Conservation (phyloP, 2,888 invertebrate species). For the Dinocampus coccinellae region DNA sequence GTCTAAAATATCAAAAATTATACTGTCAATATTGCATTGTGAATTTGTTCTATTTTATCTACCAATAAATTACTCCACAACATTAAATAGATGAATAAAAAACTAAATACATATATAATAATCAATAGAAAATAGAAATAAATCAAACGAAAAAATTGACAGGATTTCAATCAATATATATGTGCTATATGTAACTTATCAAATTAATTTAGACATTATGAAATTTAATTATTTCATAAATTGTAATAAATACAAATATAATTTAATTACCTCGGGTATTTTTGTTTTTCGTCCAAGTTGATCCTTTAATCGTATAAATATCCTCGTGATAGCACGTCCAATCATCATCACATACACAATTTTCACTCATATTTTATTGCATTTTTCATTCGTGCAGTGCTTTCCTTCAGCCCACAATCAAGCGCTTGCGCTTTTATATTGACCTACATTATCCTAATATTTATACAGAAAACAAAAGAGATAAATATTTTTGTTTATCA, state of each 20-base stretch:
- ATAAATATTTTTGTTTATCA: not conserved
- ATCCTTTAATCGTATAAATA: slow-evolving; percentile 21
- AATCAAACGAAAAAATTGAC: not conserved
- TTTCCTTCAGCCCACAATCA: not conserved
- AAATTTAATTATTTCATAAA: not conserved
- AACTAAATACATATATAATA: not conserved
- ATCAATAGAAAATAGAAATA: not conserved
- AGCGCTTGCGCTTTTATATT: slow-evolving; percentile 46
- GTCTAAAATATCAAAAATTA: slow-evolving; percentile 8
- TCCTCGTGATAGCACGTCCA: slow-evolving; percentile 26
- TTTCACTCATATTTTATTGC: not conserved
- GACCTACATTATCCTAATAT: slow-evolving; percentile 14
- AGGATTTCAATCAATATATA: not conserved
- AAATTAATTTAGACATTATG: not conserved
- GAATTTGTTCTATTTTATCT: not conserved
- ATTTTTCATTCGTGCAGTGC: not conserved
- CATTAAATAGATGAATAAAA: not conserved
- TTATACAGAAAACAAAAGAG: not conserved
- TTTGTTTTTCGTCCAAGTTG: slow-evolving; percentile 6
- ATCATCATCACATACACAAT: slow-evolving; percentile 28
- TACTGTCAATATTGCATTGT: not conserved
- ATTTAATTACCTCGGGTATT: not conserved
- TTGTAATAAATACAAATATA: not conserved
- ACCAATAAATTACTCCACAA: not conserved
- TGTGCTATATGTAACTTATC: not conserved